Conservation (phyloP, 2,113 vertebrate species). For the Parotia lawesii region DNA sequence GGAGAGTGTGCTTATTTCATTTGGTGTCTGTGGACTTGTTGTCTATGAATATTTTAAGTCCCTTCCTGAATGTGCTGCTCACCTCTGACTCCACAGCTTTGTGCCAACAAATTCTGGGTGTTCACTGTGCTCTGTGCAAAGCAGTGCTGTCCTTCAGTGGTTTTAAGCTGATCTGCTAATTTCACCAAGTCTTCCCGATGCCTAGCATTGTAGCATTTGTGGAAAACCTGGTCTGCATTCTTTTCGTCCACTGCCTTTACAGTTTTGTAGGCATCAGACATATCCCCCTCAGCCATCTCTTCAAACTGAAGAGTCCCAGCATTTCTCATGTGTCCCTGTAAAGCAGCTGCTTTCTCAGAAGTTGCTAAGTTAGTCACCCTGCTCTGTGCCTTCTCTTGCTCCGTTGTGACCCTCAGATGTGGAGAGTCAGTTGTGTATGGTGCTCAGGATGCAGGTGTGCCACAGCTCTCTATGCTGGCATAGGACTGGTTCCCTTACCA, state of each 20-base stretch:
- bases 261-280: background rate
- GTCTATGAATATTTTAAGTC: background rate
- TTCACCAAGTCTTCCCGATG: background rate
- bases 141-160: background rate
- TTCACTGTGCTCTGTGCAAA: background rate
- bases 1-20: background rate
- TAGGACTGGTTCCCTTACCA: background rate
- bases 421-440: background rate
- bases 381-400: background rate
- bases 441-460: background rate
- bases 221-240: background rate
- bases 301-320: background rate
- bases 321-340: background rate
- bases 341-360: background rate
- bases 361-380: background rate
- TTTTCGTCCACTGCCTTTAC: accelerated
- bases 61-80: background rate
- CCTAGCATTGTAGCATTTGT: background rate
- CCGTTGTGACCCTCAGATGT: background rate
- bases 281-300: background rate
- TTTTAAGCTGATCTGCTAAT: background rate
- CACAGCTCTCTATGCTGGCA: background rate
- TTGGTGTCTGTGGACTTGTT: background rate
- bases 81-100: background rate
- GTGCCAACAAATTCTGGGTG: background rate